phyloP scores from a whole-genome alignment of 2,797 vertebrate genomes.

The Phalanger gymnotis region DNA sequence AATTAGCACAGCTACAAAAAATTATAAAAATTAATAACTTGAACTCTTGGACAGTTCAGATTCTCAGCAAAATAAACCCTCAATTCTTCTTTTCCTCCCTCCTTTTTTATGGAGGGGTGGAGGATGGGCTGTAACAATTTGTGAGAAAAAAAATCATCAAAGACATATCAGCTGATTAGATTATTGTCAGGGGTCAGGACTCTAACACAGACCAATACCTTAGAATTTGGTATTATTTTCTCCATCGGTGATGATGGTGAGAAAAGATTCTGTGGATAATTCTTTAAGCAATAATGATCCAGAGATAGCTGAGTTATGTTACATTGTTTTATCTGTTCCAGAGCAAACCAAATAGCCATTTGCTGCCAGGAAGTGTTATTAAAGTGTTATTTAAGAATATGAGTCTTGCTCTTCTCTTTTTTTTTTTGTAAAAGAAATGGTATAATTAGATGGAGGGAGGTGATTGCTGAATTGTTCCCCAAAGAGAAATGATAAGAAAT shows the following conservation, averaged over 20 bases:
- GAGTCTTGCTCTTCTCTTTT: slow-evolving; percentile 50
- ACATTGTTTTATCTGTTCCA: slow-evolving; percentile 75
- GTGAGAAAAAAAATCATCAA: slow-evolving; percentile 75
- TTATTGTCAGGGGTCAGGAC: slow-evolving; percentile 53
- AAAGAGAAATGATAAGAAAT: slow-evolving; percentile 65
- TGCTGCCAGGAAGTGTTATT: slow-evolving; percentile 73
- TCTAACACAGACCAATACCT: slow-evolving; percentile 59
- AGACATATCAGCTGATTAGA: slow-evolving; percentile 70
- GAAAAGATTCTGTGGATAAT: slow-evolving; percentile 69
- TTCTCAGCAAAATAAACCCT: slow-evolving; percentile 53
- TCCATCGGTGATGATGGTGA: slow-evolving; percentile 70
- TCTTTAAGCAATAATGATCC: slow-evolving; percentile 68
- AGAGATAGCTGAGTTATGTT: slow-evolving; percentile 73
- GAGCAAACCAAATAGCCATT: slow-evolving; percentile 60
- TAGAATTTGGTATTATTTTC: slow-evolving; percentile 77
- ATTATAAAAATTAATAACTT: slow-evolving; percentile 24
- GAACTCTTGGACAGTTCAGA: slow-evolving; percentile 53
- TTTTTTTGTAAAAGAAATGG: slow-evolving; percentile 64
- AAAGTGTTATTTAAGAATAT: slow-evolving; percentile 78
- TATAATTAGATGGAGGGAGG: slow-evolving; percentile 71
- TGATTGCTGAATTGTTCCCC: slow-evolving; percentile 77
- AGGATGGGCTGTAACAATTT: slow-evolving; percentile 54
- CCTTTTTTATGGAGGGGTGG: neutral
- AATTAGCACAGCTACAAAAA: slow-evolving; percentile 68
- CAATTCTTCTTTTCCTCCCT: slow-evolving; percentile 58